These are phyloP conservation scores for Hermaeophaga mercurialis DNA, from an alignment of 2,888 invertebrate genomes.

Conservation along the genomic window DNA sequence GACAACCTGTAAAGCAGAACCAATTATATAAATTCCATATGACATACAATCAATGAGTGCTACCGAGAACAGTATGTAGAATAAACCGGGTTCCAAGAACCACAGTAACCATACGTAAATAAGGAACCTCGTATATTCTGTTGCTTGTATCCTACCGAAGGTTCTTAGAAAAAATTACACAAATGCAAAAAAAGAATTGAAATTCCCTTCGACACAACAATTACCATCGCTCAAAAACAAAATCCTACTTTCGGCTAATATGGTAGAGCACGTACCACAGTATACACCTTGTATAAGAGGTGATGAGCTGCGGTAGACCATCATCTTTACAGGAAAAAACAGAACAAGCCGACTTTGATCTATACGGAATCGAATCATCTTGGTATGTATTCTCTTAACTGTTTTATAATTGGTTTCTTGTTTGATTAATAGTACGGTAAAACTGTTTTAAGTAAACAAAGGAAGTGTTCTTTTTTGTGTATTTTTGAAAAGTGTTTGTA, in stretches of 20 bases:
- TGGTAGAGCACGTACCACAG: slow-evolving; percentile 9
- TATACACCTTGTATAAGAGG: slow-evolving; percentile 31
- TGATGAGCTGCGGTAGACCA: slow-evolving; percentile 32
- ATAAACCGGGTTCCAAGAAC: neutral
- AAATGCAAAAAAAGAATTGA: slow-evolving; percentile 27
- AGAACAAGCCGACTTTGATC: slow-evolving; percentile 21
- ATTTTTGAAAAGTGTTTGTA: too few relatives aligned
- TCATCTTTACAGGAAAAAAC: slow-evolving; percentile 27
- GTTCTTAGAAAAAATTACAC: slow-evolving; percentile 13
- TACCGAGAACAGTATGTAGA: too few relatives aligned
- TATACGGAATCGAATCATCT: slow-evolving; percentile 18
- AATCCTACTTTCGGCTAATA: slow-evolving; percentile 18
- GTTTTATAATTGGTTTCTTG: slow-evolving; percentile 26
- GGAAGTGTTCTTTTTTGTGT: too few relatives aligned
- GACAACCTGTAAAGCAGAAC: too few relatives aligned
- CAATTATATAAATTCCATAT: too few relatives aligned
- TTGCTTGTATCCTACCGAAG: neutral
- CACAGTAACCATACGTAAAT: slow-evolving; percentile 1
- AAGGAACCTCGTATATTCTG: slow-evolving; percentile 4
- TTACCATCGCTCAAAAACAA: slow-evolving; percentile 21
- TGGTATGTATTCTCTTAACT: slow-evolving; percentile 22
- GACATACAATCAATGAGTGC: too few relatives aligned
- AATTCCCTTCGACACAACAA: slow-evolving; percentile 30
- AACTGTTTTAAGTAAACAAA: slow-evolving; percentile 1
- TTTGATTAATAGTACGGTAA: slow-evolving; percentile 16